Evolutionary conservation across 2,888 invertebrate species (phyloP).

Genomic region (Melinopterus prodromus): DNA sequence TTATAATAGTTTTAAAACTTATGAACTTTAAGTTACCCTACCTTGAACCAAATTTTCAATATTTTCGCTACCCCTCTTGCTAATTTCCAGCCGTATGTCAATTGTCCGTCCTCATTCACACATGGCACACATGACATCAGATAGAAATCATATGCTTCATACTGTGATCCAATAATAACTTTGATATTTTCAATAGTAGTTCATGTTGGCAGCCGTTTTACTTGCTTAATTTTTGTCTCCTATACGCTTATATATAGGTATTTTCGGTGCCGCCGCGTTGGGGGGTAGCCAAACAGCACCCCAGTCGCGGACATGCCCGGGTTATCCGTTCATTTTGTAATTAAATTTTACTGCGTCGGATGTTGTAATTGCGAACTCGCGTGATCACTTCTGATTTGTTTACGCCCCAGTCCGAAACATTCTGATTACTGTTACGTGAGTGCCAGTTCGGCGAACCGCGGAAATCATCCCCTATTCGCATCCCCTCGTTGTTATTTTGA

Average conservation of each 20-base stretch:
- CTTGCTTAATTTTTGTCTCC: neutral
- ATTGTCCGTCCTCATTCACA: no score
- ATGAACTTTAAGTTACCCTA: no score
- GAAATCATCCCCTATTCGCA: neutral
- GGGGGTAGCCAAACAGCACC: neutral
- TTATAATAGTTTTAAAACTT: no score
- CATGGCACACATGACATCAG: no score
- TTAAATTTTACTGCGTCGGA: neutral
- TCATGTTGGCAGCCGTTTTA: no score
- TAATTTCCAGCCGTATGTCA: no score
- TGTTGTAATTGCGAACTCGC: neutral
- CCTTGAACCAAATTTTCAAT: no score
- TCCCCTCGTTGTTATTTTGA: neutral
- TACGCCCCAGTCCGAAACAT: neutral
- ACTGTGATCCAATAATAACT: no score
- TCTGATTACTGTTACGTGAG: neutral
- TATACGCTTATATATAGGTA: neutral
- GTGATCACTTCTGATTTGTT: neutral
- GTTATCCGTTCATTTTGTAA: neutral
- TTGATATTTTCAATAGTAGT: no score
- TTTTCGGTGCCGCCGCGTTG: neutral
- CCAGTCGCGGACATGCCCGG: neutral
- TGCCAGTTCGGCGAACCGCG: neutral
- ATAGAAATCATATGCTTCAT: no score
- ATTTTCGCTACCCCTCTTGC: no score